Percentiles rank a stretch among this genome's conserved stretches.
These are phyloP conservation scores for Lithosia quadra DNA, from an alignment of 2,888 invertebrate species.

Conservation along the genomic window DNA sequence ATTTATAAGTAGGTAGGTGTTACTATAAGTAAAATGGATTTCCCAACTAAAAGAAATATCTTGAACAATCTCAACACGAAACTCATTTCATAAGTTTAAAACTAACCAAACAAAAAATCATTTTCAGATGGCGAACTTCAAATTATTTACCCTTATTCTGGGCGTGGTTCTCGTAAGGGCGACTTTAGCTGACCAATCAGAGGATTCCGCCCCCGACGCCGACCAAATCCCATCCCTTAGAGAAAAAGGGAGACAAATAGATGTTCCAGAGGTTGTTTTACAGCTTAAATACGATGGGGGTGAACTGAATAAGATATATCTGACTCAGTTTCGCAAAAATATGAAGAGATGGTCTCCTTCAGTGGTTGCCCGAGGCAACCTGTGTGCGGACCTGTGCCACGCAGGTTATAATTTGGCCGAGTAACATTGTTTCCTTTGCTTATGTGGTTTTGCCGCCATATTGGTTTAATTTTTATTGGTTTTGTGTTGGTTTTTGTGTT, in stretches of 20 bases:
- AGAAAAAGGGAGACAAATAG: constrained; percentile 63
- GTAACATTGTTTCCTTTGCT: constrained; percentile 42
- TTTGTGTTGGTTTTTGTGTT: constrained; percentile 31
- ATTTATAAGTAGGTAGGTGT: not conserved
- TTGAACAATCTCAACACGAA: constrained; percentile 4
- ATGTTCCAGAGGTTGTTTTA: constrained; percentile 77
- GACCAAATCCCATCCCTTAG: constrained; percentile 60
- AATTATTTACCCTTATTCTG: constrained; percentile 65
- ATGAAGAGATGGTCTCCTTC: constrained; percentile 61
- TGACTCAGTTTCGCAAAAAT: constrained; percentile 80
- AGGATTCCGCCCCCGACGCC: constrained; percentile 43
- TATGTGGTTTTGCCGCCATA: constrained; percentile 46
- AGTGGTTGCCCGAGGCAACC: constrained; percentile 69
- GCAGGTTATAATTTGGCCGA: constrained; percentile 72
- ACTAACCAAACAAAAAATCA: constrained; percentile 26
- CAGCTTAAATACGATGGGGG: constrained; percentile 81
- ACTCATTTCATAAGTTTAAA: constrained; percentile 23
- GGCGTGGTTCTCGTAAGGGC: constrained; percentile 69
- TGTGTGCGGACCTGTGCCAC: constrained; percentile 83
- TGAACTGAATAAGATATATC: constrained; percentile 81
- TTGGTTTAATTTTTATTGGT: constrained; percentile 41
- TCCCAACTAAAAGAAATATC: not conserved
- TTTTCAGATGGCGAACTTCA: constrained; percentile 65
- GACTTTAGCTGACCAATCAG: constrained; percentile 65
- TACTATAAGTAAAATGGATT: not conserved